phyloP scores from a whole-genome alignment of 2,888 invertebrate genomes.

The Diarsia dahlii region DNA sequence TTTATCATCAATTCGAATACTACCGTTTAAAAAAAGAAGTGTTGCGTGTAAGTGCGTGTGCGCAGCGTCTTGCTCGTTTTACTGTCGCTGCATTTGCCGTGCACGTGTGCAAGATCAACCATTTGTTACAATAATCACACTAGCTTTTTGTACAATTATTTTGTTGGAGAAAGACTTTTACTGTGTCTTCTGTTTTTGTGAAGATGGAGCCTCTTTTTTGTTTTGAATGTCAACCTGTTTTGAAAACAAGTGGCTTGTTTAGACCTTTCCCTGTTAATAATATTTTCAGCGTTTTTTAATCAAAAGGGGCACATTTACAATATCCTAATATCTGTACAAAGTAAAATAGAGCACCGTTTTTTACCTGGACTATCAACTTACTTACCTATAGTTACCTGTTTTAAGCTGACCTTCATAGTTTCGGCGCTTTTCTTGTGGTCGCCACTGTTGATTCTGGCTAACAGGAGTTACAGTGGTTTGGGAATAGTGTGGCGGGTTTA shows the following conservation, averaged over 20 bases:
- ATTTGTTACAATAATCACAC: slow-evolving; percentile 66
- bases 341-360: no score
- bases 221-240: neutral
- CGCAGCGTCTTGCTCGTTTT: slow-evolving; percentile 67
- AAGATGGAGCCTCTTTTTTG: neutral
- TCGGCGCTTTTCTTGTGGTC: no score
- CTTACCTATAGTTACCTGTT: no score
- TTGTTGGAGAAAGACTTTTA: slow-evolving; percentile 60
- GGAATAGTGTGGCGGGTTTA: no score
- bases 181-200: slow-evolving; percentile 33
- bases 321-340: no score
- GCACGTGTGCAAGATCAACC: slow-evolving; percentile 75
- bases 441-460: no score
- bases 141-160: slow-evolving; percentile 63
- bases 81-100: slow-evolving; percentile 76
- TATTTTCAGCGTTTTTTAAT: no score
- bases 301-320: no score
- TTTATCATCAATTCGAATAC: slow-evolving; percentile 66
- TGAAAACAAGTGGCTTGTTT: neutral
- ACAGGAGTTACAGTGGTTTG: no score
- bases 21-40: slow-evolving; percentile 71
- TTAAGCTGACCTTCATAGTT: no score
- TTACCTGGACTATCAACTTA: no score
- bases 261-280: no score
- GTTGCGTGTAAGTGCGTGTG: slow-evolving; percentile 62